A percentile compares a stretch with the other conserved stretches of the same genome.
These are phyloP conservation scores for Catocala fraxini DNA, from an alignment of 2,888 invertebrate species.

Conservation along the genomic window DNA sequence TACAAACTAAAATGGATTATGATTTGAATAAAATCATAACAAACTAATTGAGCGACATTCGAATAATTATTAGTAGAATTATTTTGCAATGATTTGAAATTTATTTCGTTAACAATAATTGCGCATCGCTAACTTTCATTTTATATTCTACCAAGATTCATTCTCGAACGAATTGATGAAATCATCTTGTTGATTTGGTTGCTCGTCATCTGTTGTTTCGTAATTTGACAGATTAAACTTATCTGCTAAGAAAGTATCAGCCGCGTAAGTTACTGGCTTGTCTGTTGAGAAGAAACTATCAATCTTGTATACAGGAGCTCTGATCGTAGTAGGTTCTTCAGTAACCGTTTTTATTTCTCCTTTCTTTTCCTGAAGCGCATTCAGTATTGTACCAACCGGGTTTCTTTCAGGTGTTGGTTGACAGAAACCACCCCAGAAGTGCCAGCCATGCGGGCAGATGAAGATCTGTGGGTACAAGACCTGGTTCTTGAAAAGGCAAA, in stretches of 20 bases:
- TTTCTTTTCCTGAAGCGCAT: slow-evolving; percentile 13
- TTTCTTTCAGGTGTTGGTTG: slow-evolving; percentile 59
- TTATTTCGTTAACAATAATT: no score
- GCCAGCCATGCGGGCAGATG: slow-evolving; percentile 81
- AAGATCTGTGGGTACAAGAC: slow-evolving; percentile 74
- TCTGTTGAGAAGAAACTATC: slow-evolving; percentile 77
- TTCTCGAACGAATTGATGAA: slow-evolving; percentile 67
- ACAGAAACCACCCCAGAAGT: slow-evolving; percentile 75
- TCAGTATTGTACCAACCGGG: slow-evolving; percentile 1
- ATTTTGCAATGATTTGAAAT: no score
- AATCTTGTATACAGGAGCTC: slow-evolving; percentile 51
- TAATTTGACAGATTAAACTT: slow-evolving; percentile 77
- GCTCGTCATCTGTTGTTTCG: slow-evolving; percentile 64
- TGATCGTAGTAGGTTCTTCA: slow-evolving; percentile 21
- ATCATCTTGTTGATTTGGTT: slow-evolving; percentile 51
- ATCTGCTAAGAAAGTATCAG: slow-evolving; percentile 81
- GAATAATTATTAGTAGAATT: no score
- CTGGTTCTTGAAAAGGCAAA: slow-evolving; percentile 68
- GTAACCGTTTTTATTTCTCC: slow-evolving; percentile 21
- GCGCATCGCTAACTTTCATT: no score
- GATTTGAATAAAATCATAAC: no score
- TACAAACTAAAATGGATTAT: no score
- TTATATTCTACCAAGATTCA: slow-evolving; percentile 42
- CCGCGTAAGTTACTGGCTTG: slow-evolving; percentile 62
- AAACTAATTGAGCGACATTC: no score